Evolutionary conservation across 2,113 vertebrate species (phyloP), one percentile per base, ranked within the genome.

Genomic region (Tricholaema leucomelas): DNA sequence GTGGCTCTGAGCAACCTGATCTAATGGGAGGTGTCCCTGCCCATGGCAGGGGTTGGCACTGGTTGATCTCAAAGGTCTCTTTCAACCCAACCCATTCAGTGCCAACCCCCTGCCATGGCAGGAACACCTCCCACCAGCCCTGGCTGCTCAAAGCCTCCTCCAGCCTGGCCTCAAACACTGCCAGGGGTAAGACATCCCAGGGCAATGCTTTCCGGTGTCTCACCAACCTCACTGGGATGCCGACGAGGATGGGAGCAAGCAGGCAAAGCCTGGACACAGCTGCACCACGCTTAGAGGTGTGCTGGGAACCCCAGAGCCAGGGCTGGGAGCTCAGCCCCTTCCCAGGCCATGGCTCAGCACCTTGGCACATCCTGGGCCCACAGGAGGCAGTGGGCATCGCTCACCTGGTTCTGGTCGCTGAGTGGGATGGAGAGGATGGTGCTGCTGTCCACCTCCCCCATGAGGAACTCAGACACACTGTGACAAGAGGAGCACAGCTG

Each of bases 381-480:
- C 6, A 1, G 1, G 10, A 2, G 60, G 52, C 12, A 82, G 5
- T 5, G 0, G n/a, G 65, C 38, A 4, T 5, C 18, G 7, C 98
- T 98, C 95, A 99, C 99, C 98, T 99, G 98, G 97, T 98, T 98
- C 84, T 98, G 98, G 95, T 99, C 99, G 0, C 98, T 98, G 7
- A 97, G 99, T 33, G 98, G 97, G 90, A 99, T 97, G 3, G 99
- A 99, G 88, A 99, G 98, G 87, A 99, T 94, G 3, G 99, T 99
- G 95, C 98, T 99, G 96, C 98, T 99, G 97, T 99, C 99, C 95
- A 99, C 98, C 87, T 99, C 99, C 5, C 99, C 99, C 99, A 99
- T 99, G 97, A 99, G 98, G 96, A 99, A 98, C 69, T 99, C 99
- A 0, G 99, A 99, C 66, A 99, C 99, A 6, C 98, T 99, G 92